These are phyloP conservation scores for Xiphorhynchus erythropygius DNA, from an alignment of 2,797 vertebrate species.

Conservation along the genomic window DNA sequence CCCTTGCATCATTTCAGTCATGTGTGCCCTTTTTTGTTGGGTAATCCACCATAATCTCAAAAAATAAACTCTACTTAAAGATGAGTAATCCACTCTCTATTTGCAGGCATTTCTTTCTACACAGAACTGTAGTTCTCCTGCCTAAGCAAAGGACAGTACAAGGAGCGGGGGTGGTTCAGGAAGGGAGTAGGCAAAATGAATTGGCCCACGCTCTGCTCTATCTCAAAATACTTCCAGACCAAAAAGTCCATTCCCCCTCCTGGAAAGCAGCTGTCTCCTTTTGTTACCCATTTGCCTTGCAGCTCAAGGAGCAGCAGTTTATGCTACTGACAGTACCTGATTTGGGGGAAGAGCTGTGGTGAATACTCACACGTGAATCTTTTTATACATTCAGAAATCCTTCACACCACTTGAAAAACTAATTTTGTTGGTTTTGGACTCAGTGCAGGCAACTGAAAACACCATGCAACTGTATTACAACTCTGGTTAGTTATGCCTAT, in stretches of 20 bases:
- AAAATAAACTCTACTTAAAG: conserved; percentile 20
- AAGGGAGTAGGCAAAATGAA: not conserved
- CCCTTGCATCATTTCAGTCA: not conserved
- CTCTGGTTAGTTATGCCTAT: not conserved
- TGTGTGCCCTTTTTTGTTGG: not conserved
- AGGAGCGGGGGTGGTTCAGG: not conserved
- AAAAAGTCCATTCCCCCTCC: not conserved
- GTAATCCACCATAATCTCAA: not conserved
- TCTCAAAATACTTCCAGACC: not conserved
- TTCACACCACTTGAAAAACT: not conserved
- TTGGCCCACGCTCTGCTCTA: not conserved
- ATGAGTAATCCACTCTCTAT: not conserved
- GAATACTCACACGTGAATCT: not conserved
- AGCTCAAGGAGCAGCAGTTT: not conserved
- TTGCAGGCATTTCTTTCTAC: not conserved
- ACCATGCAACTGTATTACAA: not conserved
- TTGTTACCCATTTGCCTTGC: not conserved
- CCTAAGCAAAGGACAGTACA: not conserved
- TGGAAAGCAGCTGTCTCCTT: not conserved
- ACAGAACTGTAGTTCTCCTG: not conserved
- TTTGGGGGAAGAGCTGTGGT: not conserved
- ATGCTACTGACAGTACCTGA: not conserved
- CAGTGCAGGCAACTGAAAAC: not conserved
- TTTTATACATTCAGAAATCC: not conserved
- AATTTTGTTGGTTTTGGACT: not conserved